Evolutionary conservation across 2,113 vertebrate species (phyloP).

Genomic region (Oxygymnocypris stewartii): DNA sequence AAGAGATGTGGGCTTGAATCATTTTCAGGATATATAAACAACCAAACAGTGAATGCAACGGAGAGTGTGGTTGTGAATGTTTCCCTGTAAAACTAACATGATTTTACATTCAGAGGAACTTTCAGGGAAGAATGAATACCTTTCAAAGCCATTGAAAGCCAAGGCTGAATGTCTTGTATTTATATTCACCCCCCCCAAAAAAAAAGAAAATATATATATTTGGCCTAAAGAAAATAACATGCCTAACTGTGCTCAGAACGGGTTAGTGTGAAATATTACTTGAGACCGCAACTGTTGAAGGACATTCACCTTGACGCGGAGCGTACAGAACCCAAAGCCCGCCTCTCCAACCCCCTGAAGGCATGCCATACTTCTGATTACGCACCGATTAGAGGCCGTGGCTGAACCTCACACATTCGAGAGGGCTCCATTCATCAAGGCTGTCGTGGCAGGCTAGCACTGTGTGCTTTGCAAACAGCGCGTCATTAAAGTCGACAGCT

Average conservation of each 20-base stretch:
- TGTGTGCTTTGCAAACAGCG: conserved; percentile 61
- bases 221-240: background rate
- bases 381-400: conserved; percentile 77
- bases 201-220: background rate
- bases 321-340: background rate
- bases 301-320: background rate
- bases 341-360: conserved; percentile 72
- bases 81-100: conserved; percentile 2
- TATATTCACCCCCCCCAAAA: background rate
- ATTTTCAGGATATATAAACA: conserved; percentile 17
- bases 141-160: conserved; percentile 1
- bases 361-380: conserved; percentile 84
- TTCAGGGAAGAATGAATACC: background rate
- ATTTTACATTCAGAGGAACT: background rate
- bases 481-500: conserved; percentile 69
- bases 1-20: background rate
- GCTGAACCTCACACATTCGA: conserved; percentile 40
- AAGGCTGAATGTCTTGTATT: background rate
- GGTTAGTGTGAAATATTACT: too few relatives aligned
- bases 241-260: background rate
- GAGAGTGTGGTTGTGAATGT: background rate
- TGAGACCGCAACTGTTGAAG: background rate
- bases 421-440: conserved; percentile 73
- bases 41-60: conserved; percentile 7
- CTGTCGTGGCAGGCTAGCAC: conserved; percentile 57